A percentile compares a stretch with the other conserved stretches of the same genome.
These are phyloP conservation scores for Parnassius smintheus DNA, from an alignment of 2,888 invertebrate species.

Conservation along the genomic window DNA sequence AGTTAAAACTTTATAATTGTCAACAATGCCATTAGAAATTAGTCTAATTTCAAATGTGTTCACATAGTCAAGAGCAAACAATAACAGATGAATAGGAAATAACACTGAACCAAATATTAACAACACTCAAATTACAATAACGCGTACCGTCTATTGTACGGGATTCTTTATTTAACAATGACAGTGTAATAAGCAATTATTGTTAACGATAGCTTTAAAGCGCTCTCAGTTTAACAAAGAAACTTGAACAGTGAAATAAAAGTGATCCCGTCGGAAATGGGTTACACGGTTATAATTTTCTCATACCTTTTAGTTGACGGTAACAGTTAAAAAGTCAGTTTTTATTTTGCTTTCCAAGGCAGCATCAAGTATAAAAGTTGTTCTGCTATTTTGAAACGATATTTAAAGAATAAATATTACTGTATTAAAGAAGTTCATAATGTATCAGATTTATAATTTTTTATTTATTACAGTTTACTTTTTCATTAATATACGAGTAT, in stretches of 20 bases:
- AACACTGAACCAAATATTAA: conserved; percentile 12
- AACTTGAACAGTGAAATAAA: conserved; percentile 20
- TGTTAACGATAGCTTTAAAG: conserved; percentile 11
- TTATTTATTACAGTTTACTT: too few species aligned
- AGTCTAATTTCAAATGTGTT: conserved; percentile 11
- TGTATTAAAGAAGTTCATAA: too few species aligned
- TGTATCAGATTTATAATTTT: too few species aligned
- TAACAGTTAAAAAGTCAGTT: neutral
- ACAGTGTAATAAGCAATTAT: conserved; percentile 20
- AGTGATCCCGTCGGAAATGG: conserved; percentile 9
- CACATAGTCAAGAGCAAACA: conserved; percentile 8
- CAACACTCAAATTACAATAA: conserved; percentile 13
- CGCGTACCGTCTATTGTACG: conserved; percentile 12
- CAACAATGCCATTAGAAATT: conserved; percentile 19
- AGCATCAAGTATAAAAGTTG: too few species aligned
- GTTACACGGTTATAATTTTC: conserved; percentile 24
- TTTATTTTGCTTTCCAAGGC: too few species aligned
- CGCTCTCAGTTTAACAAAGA: conserved; percentile 6
- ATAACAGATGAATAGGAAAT: conserved; percentile 13
- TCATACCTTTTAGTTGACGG: conserved; percentile 4
- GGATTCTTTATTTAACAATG: conserved; percentile 9
- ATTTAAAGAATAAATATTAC: too few species aligned
- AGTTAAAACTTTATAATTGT: neutral
- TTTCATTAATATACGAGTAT: too few species aligned
- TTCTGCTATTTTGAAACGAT: too few species aligned